Evolutionary conservation across 2,888 invertebrate species (phyloP).

Genomic region (Dynastes tityus): DNA sequence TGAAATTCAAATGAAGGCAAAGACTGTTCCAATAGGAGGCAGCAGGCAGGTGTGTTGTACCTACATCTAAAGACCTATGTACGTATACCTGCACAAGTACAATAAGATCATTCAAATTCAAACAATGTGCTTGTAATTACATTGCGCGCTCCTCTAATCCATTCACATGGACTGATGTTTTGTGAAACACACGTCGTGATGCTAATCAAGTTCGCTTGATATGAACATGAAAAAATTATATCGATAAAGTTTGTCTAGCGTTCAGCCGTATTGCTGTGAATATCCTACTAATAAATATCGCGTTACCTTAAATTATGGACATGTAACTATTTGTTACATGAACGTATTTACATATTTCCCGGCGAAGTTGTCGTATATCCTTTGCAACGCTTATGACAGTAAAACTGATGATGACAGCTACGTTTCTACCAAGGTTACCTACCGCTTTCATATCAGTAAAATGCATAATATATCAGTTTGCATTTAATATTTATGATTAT

Average conservation of each 20-base stretch:
- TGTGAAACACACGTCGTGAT: slow-evolving; percentile 27
- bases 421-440: slow-evolving; percentile 5
- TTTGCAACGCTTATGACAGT: background rate
- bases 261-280: background rate
- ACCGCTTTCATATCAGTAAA: background rate
- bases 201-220: slow-evolving; percentile 12
- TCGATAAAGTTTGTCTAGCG: slow-evolving; percentile 24
- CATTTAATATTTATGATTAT: background rate
- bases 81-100: slow-evolving; percentile 30
- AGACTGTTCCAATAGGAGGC: background rate
- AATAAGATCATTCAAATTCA: slow-evolving; percentile 31
- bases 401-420: slow-evolving; percentile 1
- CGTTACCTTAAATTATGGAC: background rate
- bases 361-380: background rate
- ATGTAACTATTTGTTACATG: slow-evolving; percentile 8
- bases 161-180: slow-evolving; percentile 26
- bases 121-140: slow-evolving; percentile 43
- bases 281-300: slow-evolving; percentile 11
- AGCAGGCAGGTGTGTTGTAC: too few species aligned
- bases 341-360: slow-evolving; percentile 14
- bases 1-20: slow-evolving; percentile 38
- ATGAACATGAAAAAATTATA: slow-evolving; percentile 14
- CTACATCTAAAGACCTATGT: background rate
- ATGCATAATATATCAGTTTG: slow-evolving; percentile 1
- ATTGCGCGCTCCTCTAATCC: background rate